These are phyloP conservation scores for Platygyra sinensis DNA, from an alignment of 64 coral and sea anemone genomes.

Conservation along the genomic window DNA sequence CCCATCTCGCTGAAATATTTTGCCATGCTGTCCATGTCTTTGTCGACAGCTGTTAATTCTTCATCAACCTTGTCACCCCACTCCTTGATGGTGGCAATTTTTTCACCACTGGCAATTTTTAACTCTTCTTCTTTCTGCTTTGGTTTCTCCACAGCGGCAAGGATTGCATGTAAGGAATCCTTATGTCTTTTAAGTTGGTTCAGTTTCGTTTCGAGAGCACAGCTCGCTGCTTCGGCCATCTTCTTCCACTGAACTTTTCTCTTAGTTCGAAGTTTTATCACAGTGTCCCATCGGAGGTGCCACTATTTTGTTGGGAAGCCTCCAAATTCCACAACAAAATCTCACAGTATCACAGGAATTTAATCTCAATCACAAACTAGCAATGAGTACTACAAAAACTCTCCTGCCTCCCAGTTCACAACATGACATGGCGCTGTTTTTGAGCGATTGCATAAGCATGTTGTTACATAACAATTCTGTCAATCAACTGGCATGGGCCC, in stretches of 20 bases:
- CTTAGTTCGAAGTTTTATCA: too few relatives aligned
- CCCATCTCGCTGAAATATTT: background rate
- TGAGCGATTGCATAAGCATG: too few relatives aligned
- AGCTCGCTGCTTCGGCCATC: background rate
- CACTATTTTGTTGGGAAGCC: background rate
- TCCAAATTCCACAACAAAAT: too few relatives aligned
- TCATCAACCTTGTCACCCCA: background rate
- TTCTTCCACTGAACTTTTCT: background rate
- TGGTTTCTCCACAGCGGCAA: background rate
- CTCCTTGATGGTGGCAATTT: background rate
- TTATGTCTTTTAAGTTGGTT: conserved; percentile 10
- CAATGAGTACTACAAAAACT: too few relatives aligned
- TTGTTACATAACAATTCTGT: too few relatives aligned
- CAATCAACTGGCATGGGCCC: background rate
- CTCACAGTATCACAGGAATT: too few relatives aligned
- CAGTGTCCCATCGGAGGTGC: background rate
- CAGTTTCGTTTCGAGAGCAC: background rate
- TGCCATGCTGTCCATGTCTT: background rate
- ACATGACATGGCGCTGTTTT: too few relatives aligned
- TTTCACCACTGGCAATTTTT: conserved; percentile 7
- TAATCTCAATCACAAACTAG: too few relatives aligned
- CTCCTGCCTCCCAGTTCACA: too few relatives aligned
- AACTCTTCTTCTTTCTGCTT: conserved; percentile 23
- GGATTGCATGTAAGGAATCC: background rate
- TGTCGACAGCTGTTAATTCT: background rate